phyloP scores from a whole-genome alignment of 2,888 invertebrate genomes.

The Temnothorax ravouxi region DNA sequence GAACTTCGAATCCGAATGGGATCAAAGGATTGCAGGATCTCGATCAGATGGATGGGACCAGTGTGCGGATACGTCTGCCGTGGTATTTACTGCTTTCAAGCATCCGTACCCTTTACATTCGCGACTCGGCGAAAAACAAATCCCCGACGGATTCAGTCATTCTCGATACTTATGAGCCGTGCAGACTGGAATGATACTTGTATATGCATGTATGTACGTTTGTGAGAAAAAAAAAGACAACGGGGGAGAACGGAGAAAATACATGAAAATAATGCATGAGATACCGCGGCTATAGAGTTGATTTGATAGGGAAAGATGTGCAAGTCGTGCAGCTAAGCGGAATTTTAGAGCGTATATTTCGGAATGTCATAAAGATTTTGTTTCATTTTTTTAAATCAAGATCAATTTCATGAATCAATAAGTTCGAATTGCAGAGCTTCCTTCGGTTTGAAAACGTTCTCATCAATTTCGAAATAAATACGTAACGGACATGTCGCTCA shows the following conservation, averaged over 20 bases:
- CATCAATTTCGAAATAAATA: not conserved
- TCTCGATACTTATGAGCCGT: conserved; percentile 65
- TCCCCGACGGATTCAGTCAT: conserved; percentile 64
- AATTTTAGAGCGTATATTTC: not conserved
- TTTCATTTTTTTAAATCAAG: not conserved
- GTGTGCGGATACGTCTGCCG: conserved; percentile 45
- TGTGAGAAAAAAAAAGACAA: conserved; percentile 8
- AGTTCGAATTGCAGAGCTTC: not conserved
- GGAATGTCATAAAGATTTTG: not conserved
- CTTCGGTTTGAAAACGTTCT: not conserved
- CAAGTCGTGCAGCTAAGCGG: not conserved
- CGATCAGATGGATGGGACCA: conserved; percentile 77
- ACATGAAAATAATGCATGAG: conserved; percentile 32
- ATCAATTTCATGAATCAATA: not conserved
- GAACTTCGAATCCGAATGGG: conserved; percentile 77
- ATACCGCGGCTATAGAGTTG: not conserved
- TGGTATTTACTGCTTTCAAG: conserved; percentile 38
- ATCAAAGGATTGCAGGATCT: conserved; percentile 81
- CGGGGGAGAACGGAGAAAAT: not conserved
- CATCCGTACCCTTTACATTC: conserved; percentile 49
- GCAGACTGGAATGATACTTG: conserved; percentile 49
- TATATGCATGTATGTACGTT: conserved; percentile 61
- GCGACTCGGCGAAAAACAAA: conserved; percentile 64
- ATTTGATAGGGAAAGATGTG: conserved; percentile 35
- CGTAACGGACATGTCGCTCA: not conserved